These are phyloP conservation scores for Orientallactaga sibirica DNA, from an alignment of 2,797 vertebrate species.

Conservation along the genomic window DNA sequence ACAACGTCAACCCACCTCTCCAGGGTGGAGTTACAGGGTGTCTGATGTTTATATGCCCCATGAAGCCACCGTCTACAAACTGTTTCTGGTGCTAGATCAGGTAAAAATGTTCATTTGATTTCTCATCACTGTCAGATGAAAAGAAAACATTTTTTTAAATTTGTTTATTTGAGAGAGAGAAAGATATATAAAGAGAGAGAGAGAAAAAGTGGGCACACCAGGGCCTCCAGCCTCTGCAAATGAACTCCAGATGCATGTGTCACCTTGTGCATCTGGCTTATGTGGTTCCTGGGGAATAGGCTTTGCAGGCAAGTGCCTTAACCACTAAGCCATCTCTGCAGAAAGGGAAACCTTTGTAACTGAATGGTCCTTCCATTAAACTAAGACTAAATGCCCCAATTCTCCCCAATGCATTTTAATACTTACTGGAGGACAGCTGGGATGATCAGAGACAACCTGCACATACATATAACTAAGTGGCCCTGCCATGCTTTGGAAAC, in stretches of 20 bases:
- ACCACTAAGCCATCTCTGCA: too few species aligned
- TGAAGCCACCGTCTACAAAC: not conserved
- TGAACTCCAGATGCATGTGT: too few species aligned
- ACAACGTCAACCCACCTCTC: not conserved
- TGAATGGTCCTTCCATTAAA: not conserved
- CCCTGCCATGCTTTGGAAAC: not conserved
- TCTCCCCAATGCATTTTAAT: not conserved
- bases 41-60: not conserved
- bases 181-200: too few species aligned
- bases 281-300: too few species aligned
- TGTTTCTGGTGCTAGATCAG: not conserved
- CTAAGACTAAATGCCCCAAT: not conserved
- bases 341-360: not conserved
- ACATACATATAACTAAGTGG: not conserved
- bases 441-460: not conserved
- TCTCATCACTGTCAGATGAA: not conserved
- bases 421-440: not conserved
- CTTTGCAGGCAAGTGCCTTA: too few species aligned
- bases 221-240: too few species aligned
- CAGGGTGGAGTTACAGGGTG: rapidly evolving
- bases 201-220: too few species aligned
- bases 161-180: too few species aligned
- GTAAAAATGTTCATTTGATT: not conserved
- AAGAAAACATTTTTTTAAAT: not conserved
- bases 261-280: too few species aligned